Evolutionary conservation across 2,888 invertebrate genomes (phyloP).

Genomic region (Macaria liturata): DNA sequence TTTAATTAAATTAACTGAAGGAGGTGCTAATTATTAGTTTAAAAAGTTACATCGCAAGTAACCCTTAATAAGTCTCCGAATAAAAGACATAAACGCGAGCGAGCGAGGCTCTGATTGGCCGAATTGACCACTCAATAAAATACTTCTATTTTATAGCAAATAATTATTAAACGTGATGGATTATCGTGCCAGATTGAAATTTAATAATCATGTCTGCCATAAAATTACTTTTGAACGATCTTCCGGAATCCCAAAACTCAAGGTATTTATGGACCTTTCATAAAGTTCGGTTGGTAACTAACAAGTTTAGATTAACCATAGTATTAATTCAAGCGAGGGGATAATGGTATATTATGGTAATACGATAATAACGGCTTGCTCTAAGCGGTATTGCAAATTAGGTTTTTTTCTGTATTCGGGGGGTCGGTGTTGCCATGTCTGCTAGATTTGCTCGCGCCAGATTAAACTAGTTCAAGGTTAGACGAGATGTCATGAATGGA

Average conservation of each 20-base stretch:
- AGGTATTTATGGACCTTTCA: conserved; percentile 3
- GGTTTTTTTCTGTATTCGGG: conserved; percentile 52
- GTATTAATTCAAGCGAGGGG: conserved; percentile 42
- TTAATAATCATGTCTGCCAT: conserved; percentile 11
- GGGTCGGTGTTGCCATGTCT: conserved; percentile 60
- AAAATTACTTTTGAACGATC: conserved; percentile 14
- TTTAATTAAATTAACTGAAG: conserved; percentile 14
- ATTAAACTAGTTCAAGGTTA: conserved; percentile 80
- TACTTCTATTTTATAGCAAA: conserved; percentile 9
- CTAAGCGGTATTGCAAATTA: conserved; percentile 66
- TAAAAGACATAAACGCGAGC: conserved; percentile 29
- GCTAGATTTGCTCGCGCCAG: conserved; percentile 63
- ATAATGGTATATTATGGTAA: conserved; percentile 68
- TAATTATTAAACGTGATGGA: conserved; percentile 10
- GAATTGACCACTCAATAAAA: conserved; percentile 14
- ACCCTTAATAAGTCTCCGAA: conserved; percentile 1
- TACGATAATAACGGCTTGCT: conserved; percentile 78
- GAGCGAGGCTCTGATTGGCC: conserved; percentile 3
- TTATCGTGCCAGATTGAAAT: conserved; percentile 13
- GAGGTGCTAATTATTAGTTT: conserved; percentile 6
- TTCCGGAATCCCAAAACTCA: conserved; percentile 9
- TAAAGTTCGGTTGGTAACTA: conserved; percentile 8
- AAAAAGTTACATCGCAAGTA: conserved; percentile 26
- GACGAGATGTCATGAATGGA: conserved; percentile 66
- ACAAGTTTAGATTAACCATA: conserved; percentile 22